Conservation (phyloP, 2,113 vertebrate species). For the Chrysochloris asiatica region DNA sequence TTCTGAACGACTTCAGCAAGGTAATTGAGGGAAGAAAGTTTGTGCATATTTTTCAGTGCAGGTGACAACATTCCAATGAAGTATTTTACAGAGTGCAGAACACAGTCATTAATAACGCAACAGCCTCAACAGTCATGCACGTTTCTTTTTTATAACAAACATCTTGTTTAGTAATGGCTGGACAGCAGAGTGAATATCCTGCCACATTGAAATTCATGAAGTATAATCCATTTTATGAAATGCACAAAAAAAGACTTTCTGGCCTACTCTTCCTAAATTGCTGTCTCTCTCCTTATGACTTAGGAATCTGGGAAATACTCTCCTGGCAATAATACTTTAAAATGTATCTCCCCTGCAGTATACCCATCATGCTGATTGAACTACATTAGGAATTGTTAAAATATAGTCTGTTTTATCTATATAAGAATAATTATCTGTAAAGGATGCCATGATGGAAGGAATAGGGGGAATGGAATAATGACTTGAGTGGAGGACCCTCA, state of each 20-base stretch:
- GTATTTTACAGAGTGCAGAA: constrained; percentile 48
- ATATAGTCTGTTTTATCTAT: constrained; percentile 26
- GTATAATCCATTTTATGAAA: constrained; percentile 61
- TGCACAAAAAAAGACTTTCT: constrained; percentile 58
- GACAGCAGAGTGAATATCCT: constrained; percentile 33
- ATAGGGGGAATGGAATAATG: background rate
- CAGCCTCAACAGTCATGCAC: constrained; percentile 3
- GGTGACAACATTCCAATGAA: constrained; percentile 64
- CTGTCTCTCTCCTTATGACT: constrained; percentile 38
- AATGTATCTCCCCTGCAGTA: constrained; percentile 12
- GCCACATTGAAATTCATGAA: constrained; percentile 66
- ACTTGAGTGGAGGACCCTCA: background rate
- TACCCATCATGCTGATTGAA: constrained; percentile 63
- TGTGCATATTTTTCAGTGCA: constrained; percentile 41
- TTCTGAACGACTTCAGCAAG: constrained; percentile 32
- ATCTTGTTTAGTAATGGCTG: constrained; percentile 60
- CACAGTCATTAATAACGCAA: constrained; percentile 53
- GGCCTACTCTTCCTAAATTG: constrained; percentile 54
- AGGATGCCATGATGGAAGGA: background rate
- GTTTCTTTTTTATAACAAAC: constrained; percentile 74
- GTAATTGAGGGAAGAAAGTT: constrained; percentile 64
- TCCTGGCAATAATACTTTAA: constrained; percentile 39
- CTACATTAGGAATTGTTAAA: constrained; percentile 47
- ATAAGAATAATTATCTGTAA: constrained; percentile 17
- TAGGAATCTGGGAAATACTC: constrained; percentile 42